These are phyloP conservation scores for Hydroisotoma schaefferi DNA, from an alignment of 2,888 invertebrate species.

Conservation along the genomic window DNA sequence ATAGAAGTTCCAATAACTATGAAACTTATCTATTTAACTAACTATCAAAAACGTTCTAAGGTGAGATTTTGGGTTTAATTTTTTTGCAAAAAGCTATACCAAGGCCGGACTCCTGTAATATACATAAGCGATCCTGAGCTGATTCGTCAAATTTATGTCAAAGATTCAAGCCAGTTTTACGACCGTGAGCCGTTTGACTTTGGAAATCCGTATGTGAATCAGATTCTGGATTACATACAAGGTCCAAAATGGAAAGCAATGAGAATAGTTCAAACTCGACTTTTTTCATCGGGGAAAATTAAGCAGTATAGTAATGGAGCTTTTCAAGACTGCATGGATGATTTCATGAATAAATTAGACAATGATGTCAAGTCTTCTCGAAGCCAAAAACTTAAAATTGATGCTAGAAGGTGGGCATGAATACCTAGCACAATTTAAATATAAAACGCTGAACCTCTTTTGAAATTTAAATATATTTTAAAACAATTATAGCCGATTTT, in stretches of 20 bases:
- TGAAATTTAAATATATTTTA: too few species aligned
- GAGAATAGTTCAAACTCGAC: slow-evolving; percentile 32
- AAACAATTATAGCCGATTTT: slow-evolving; percentile 37
- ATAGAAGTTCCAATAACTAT: too few species aligned
- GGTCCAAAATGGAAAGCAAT: slow-evolving; percentile 47
- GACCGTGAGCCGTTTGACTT: slow-evolving; percentile 33
- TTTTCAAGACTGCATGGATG: slow-evolving; percentile 17
- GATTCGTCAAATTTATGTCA: slow-evolving; percentile 41
- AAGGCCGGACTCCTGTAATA: slow-evolving; percentile 43
- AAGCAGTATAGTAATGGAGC: slow-evolving; percentile 34
- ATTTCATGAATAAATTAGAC: slow-evolving; percentile 24
- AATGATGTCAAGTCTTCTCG: slow-evolving; percentile 15
- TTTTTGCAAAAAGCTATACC: slow-evolving; percentile 36
- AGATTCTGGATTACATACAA: slow-evolving; percentile 44
- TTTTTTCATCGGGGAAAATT: slow-evolving; percentile 42
- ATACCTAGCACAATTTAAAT: background rate
- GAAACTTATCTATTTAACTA: slow-evolving; percentile 2
- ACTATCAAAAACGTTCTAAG: background rate
- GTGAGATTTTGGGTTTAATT: slow-evolving; percentile 1
- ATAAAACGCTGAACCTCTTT: background rate
- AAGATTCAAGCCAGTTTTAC: slow-evolving; percentile 40
- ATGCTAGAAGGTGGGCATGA: slow-evolving; percentile 37
- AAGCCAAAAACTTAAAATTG: slow-evolving; percentile 34
- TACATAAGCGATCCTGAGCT: slow-evolving; percentile 44
- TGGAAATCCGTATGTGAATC: slow-evolving; percentile 37